Percentiles rank a stretch among this genome's conserved stretches.
Conservation (phyloP, 1,140 invertebrate genomes). For the Whitmania pigra region DNA sequence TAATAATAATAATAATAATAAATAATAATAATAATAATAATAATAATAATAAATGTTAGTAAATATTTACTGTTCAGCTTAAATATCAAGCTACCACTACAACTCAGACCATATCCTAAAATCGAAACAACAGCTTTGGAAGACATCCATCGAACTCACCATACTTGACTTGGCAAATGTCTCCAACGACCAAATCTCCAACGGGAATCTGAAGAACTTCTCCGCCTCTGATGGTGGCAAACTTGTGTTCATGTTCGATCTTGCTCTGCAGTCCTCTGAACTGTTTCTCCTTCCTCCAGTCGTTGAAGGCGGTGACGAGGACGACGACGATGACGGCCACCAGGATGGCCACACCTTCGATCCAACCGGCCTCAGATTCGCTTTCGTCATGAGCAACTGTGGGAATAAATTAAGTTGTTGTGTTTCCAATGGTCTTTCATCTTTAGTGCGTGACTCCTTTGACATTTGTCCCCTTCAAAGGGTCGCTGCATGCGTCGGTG, state of each 20-base stretch:
- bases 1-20: too few species aligned
- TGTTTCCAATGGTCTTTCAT: neutral
- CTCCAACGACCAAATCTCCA: conserved; percentile 88
- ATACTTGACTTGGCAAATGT: conserved; percentile 68
- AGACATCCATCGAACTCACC: conserved; percentile 27
- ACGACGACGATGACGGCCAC: conserved; percentile 92
- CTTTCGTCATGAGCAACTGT: conserved; percentile 12
- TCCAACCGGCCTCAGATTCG: conserved; percentile 52
- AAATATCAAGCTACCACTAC: neutral
- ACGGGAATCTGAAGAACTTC: conserved; percentile 84
- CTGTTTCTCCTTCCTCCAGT: conserved; percentile 92
- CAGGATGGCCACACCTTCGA: conserved; percentile 86
- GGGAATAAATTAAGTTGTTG: neutral
- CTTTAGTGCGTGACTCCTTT: neutral
- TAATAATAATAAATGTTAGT: too few species aligned
- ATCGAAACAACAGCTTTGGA: neutral
- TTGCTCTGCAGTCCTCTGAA: conserved; percentile 84
- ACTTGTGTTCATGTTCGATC: conserved; percentile 95
- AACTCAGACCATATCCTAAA: neutral
- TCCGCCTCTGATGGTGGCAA: conserved; percentile 76
- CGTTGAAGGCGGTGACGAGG: conserved; percentile 90
- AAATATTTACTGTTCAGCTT: too few species aligned
- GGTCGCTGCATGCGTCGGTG: too few species aligned
- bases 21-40: too few species aligned
- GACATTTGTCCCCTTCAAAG: too few species aligned